These are phyloP conservation scores for Smittia sp. DNA, from an alignment of 2,888 invertebrate genomes.

Conservation along the genomic window DNA sequence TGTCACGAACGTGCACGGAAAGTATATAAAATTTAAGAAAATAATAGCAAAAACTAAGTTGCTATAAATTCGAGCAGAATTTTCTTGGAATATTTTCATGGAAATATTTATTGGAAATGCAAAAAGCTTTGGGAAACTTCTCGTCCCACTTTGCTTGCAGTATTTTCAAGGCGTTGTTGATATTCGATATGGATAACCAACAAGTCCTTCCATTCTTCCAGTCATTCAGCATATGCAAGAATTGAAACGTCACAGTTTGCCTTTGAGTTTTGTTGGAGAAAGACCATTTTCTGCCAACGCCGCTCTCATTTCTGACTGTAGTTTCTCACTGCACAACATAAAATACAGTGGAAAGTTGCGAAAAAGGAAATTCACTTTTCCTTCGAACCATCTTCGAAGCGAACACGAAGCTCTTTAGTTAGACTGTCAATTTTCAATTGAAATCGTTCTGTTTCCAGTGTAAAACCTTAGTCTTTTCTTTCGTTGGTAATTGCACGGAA, in stretches of 20 bases:
- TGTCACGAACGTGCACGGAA: too few species aligned
- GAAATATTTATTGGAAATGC: not conserved
- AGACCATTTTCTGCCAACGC: conserved; percentile 34
- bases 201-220: conserved; percentile 9
- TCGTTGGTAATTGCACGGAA: not conserved
- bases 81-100: not conserved
- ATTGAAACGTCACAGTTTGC: conserved; percentile 29
- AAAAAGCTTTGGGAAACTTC: not conserved
- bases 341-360: not conserved
- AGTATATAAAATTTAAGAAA: too few species aligned
- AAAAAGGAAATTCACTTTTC: not conserved
- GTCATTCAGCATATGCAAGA: conserved; percentile 26
- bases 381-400: not conserved
- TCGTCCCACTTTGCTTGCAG: not conserved
- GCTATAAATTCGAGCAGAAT: not conserved
- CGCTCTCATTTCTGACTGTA: not conserved
- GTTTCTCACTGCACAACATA: not conserved
- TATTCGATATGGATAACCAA: conserved; percentile 30
- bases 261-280: conserved; percentile 40
- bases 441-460: not conserved
- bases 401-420: not conserved
- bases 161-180: conserved; percentile 35
- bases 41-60: not conserved
- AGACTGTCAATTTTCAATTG: not conserved
- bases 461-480: not conserved